A percentile compares a stretch with the other conserved stretches of the same genome.
Evolutionary conservation across 2,888 invertebrate species (phyloP).

Genomic region (Plebejus melissa): DNA sequence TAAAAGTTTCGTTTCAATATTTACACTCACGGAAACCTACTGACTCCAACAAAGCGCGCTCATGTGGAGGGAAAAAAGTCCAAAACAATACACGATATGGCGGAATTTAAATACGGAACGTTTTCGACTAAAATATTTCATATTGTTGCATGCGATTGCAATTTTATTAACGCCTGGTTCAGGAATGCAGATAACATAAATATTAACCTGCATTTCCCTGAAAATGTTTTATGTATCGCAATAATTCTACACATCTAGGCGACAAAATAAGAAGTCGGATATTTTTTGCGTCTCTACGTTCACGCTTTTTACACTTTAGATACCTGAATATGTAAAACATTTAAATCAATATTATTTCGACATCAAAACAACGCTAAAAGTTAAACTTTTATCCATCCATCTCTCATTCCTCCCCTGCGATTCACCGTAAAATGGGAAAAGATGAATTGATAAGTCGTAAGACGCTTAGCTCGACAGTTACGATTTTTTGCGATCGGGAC

Average conservation of each 20-base stretch:
- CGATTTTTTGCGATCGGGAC: conserved; percentile 47
- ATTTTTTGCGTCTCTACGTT: neutral
- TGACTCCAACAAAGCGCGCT: conserved; percentile 28
- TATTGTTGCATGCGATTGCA: conserved; percentile 20
- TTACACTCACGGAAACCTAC: conserved; percentile 29
- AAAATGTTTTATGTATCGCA: conserved; percentile 2
- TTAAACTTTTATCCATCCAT: neutral
- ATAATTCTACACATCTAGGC: neutral
- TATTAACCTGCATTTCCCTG: conserved; percentile 4
- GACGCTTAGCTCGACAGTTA: conserved; percentile 33
- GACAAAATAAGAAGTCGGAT: neutral
- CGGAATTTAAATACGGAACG: conserved; percentile 25
- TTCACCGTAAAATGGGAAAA: conserved; percentile 7
- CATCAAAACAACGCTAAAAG: neutral
- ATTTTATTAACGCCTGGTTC: conserved; percentile 25
- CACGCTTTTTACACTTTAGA: neutral
- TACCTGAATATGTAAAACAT: neutral
- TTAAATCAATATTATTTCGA: neutral
- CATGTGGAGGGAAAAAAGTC: conserved; percentile 27
- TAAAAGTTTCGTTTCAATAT: conserved; percentile 31
- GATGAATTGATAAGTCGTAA: conserved; percentile 14
- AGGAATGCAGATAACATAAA: neutral
- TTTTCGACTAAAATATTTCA: conserved; percentile 27
- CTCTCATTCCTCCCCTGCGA: neutral
- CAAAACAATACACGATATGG: conserved; percentile 29